Evolutionary conservation across 2,797 vertebrate genomes (phyloP), one percentile per base, ranked within the genome.

Genomic region (Gymnocypris eckloni): DNA sequence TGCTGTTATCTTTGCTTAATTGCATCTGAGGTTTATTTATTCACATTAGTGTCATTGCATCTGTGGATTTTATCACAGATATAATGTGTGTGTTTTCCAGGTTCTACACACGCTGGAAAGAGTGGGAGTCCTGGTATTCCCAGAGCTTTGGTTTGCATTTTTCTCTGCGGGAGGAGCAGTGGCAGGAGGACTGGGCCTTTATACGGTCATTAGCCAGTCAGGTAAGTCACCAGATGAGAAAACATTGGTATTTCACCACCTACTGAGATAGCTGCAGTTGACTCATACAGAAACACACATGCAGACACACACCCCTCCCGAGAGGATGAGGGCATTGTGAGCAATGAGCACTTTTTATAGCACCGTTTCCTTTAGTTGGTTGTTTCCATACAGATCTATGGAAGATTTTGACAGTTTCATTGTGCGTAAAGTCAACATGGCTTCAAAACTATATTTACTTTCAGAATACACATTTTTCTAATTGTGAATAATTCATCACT

Each of bases 101-200:
- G 98, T 99, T 99, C 93, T 99, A 98, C 82, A 97, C 97, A 0
- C 98, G 98, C 79, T 99, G 98, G 98, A 99, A 99, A 96, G 98
- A 99, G 91, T 99, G 98, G 98, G 98, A 99, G 89, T 99, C 98
- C 0, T 99, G 98, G 98, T 99, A 99, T 92, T 99, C 98, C 67
- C 98, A 99, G 92, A 99, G 97, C 93, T 99, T 99, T 11, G 98
- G 98, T 90, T 95, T 99, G 92, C 98, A 98, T 90, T 99, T 99
- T 93, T 99, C 98, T 18, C 90, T 99, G n/a, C n/a, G 97, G 92
- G 98, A 99, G 92, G 98, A 99, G 81, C 98, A 99, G 93, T 99
- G 98, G 98, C 98, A 99, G 92, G 98, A 99, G 90, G 98, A 99
- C 88, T 99, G 98, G 98, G 97, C 98, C 5, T 99, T 99, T 92